phyloP scores from a whole-genome alignment of 2,797 vertebrate genomes.

The Falco rusticolus region DNA sequence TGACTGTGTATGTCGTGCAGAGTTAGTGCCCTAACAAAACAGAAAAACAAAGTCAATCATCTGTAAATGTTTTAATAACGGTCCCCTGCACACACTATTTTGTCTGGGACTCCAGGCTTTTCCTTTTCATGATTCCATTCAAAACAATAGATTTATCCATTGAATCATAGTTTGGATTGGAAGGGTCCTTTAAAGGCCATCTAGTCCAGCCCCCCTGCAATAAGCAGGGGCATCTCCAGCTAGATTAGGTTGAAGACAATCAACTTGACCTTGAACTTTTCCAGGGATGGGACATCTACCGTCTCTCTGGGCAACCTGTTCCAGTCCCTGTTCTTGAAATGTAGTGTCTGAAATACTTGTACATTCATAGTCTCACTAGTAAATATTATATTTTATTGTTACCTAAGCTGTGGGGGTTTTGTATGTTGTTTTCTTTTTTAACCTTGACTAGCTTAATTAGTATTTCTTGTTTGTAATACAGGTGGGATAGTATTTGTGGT shows the following conservation, averaged over 20 bases:
- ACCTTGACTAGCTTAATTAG: background rate
- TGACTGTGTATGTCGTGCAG: background rate
- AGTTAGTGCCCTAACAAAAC: background rate
- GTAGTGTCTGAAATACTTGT: background rate
- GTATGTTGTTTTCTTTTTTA: background rate
- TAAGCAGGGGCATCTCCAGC: background rate
- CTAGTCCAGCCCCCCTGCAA: background rate
- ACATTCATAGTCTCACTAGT: background rate
- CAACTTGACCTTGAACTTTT: background rate
- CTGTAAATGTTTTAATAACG: background rate
- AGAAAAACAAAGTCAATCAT: background rate
- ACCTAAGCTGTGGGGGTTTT: background rate
- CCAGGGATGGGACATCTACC: background rate
- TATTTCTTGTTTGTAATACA: background rate
- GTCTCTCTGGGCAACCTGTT: background rate
- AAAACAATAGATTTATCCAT: background rate
- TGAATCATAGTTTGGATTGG: background rate
- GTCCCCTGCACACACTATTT: background rate
- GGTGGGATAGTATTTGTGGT: background rate
- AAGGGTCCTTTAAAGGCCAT: background rate
- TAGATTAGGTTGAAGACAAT: rapidly evolving
- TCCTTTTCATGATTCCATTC: background rate
- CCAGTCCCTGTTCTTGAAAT: background rate
- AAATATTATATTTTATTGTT: background rate
- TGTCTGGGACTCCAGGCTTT: background rate